Evolutionary conservation across 2,113 vertebrate species (phyloP).

Genomic region (Mohoua ochrocephala): DNA sequence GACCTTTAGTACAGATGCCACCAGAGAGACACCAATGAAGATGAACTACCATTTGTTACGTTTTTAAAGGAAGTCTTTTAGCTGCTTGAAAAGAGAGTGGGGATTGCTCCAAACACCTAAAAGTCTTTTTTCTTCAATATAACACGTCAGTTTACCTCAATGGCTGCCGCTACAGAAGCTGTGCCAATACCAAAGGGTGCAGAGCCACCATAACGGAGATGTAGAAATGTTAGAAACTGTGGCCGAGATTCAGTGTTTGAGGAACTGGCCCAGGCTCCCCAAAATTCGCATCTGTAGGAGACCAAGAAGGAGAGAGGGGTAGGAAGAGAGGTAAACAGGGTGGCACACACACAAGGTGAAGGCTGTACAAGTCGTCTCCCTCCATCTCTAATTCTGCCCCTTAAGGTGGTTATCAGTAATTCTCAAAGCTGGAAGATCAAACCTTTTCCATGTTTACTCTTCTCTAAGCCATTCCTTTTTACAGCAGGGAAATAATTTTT

Average conservation of each 20-base stretch:
- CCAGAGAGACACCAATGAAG: neutral
- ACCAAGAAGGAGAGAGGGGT: neutral
- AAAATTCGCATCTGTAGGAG: neutral
- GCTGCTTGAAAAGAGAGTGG: neutral
- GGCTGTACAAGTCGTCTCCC: neutral
- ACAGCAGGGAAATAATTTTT: neutral
- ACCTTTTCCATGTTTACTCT: neutral
- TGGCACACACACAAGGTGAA: neutral
- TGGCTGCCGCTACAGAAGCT: neutral
- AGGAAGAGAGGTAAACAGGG: neutral
- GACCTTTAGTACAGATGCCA: neutral
- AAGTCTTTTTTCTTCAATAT: neutral
- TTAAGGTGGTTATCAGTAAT: neutral
- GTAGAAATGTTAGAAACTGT: neutral
- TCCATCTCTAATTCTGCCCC: neutral
- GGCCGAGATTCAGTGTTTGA: neutral
- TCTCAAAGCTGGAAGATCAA: neutral
- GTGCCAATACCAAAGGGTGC: neutral
- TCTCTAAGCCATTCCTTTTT: neutral
- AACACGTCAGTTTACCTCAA: neutral
- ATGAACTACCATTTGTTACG: constrained; percentile 1
- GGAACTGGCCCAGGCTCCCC: neutral
- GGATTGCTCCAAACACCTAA: neutral
- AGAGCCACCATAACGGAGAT: neutral
- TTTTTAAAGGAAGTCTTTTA: constrained; percentile 16